Conservation (phyloP, 23 tunicate genomes). For the Ascidia mentula region DNA sequence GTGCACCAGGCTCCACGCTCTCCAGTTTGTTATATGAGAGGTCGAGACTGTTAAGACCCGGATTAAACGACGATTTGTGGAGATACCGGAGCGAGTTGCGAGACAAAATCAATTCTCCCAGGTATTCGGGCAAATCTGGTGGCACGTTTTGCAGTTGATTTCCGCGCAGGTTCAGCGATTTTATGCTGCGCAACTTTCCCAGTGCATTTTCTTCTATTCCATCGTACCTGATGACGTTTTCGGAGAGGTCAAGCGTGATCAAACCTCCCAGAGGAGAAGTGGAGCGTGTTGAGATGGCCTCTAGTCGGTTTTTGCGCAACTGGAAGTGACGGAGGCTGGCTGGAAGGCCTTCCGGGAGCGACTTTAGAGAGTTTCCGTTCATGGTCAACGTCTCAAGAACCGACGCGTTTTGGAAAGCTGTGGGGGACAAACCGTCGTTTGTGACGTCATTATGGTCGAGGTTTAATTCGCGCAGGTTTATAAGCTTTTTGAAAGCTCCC, state of each 20-base stretch:
- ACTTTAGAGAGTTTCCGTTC: slow-evolving; percentile 14
- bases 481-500: slow-evolving; percentile 26
- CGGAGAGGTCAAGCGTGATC: slow-evolving; percentile 20
- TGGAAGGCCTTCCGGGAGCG: slow-evolving; percentile 31
- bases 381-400: slow-evolving; percentile 5
- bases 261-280: slow-evolving; percentile 14
- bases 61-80: neutral
- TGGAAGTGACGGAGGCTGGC: neutral
- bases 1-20: slow-evolving; percentile 44
- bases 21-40: slow-evolving; percentile 55
- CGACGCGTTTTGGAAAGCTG: slow-evolving; percentile 12
- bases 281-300: neutral
- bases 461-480: slow-evolving; percentile 27
- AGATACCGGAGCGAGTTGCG: slow-evolving; percentile 19
- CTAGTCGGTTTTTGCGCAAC: slow-evolving; percentile 18
- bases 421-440: slow-evolving; percentile 55
- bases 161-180: slow-evolving; percentile 8
- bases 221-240: slow-evolving; percentile 11
- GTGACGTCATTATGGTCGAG: slow-evolving; percentile 71
- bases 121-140: neutral
- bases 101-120: slow-evolving; percentile 15
- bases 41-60: slow-evolving; percentile 31
- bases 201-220: slow-evolving; percentile 15
- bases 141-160: slow-evolving; percentile 22
- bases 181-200: neutral